Conservation (phyloP, 2,888 invertebrate genomes). For the Parnassius mnemosyne region DNA sequence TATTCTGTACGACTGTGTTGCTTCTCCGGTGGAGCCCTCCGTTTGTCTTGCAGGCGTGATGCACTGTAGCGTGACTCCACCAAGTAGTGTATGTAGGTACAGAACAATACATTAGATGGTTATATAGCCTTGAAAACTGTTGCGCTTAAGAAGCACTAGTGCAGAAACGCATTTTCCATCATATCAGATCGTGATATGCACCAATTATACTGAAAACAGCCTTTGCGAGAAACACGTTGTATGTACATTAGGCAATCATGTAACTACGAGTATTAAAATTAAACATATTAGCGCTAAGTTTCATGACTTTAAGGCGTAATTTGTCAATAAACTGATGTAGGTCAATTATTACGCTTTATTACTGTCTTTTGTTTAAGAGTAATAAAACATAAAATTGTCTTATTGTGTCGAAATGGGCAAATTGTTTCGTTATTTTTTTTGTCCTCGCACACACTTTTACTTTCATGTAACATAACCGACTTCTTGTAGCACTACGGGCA, state of each 20-base stretch:
- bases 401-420: conserved; percentile 10
- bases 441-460: conserved; percentile 4
- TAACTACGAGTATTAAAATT: conserved; percentile 25
- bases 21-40: no score
- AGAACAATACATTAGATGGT: conserved; percentile 19
- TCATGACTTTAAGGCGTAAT: conserved; percentile 9
- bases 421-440: conserved; percentile 13
- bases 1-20: no score
- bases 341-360: conserved; percentile 24
- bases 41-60: no score
- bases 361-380: conserved; percentile 24
- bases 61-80: no score
- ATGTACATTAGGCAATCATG: conserved; percentile 30
- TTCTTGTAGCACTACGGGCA: no score
- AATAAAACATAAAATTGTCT: conserved; percentile 13
- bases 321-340: conserved; percentile 4
- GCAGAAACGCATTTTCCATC: conserved; percentile 28
- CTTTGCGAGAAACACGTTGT: conserved; percentile 32
- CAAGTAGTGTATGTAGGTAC: background rate
- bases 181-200: conserved; percentile 65
- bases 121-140: conserved; percentile 31
- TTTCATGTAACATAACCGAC: background rate
- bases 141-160: conserved; percentile 29
- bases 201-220: conserved; percentile 51
- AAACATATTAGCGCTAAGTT: conserved; percentile 24